Base-by-base conservation (phyloP, 2,888 invertebrate species). In the Serrognathus titanus region DNA sequence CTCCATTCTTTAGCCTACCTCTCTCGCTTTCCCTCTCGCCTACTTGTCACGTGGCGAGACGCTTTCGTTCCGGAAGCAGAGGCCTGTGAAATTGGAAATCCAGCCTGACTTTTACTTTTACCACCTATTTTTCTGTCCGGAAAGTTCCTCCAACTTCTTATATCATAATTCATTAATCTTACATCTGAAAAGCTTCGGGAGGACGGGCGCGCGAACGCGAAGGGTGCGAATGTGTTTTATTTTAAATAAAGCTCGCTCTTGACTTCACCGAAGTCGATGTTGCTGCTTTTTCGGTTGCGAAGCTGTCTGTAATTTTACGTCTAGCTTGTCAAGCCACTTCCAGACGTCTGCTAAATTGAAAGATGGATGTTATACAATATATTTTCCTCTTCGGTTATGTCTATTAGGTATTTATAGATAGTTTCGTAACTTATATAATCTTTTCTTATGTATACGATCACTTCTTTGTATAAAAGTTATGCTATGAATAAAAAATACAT, bases 21-120 rank as follows among this genome's bases (percentile, higher is more conserved):
- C 54, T 38, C 45, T 41, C 37, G 47, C 53, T 45, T 4, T 11
- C 55, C 37, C 41, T 24, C 57, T 36, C 48, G 50, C 48, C 58
- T 60, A 57, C 63, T 70, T 67, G 71, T 71, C 72, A 71, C 72
- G 71, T 70, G 71, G 70, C 68, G 62, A 64, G 66, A 63, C 65
- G 69, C 69, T 68, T 62, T 72, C 70, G 73, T 73, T 73, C 71
- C 76, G 69, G 70, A 72, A 62, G 68, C 73, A 75, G 68, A 73
- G 71, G 70, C 67, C 74, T 76, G 78, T 77, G 77, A 77, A 77
- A 77, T 78, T 77, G 76, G 77, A 77, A 77, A 75, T 72, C 76
- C 70, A 61, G 64, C 67, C 62, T 68, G 70, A 74, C 70, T 72
- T 71, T 72, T 67, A 66, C 71, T 73, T 73, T 72, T 70, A 65